A percentile compares a stretch with the other conserved stretches of the same genome.
Conservation (phyloP, 2,797 vertebrate species). For the Atherinosoma microstoma region DNA sequence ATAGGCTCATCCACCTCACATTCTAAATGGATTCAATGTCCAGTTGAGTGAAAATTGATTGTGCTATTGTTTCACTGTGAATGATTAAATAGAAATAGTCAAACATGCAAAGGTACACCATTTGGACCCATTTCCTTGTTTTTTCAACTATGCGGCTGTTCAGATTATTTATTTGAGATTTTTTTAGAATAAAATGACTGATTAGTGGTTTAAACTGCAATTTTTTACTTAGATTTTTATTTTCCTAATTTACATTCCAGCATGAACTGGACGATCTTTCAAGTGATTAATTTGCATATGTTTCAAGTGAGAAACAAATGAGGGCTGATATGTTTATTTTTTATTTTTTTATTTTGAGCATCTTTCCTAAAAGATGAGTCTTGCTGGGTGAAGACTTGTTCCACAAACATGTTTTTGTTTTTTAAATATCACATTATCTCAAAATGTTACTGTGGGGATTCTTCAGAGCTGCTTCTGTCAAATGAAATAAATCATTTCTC, state of each 20-base stretch:
- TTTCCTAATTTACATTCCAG: neutral
- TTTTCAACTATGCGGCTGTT: neutral
- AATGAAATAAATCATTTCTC: constrained; percentile 46
- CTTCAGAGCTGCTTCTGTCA: constrained; percentile 14
- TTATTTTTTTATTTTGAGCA: neutral
- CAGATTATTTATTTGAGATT: neutral
- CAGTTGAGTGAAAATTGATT: neutral
- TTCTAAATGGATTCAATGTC: neutral
- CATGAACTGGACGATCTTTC: neutral
- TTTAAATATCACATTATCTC: constrained; percentile 12
- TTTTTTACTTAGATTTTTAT: neutral
- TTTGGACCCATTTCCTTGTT: neutral
- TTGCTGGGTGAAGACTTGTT: neutral
- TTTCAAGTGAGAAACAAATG: neutral
- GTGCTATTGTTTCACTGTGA: neutral
- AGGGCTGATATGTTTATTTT: neutral
- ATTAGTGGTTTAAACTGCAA: neutral
- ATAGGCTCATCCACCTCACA: neutral
- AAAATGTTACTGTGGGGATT: constrained; percentile 12
- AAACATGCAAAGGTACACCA: neutral
- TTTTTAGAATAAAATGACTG: neutral
- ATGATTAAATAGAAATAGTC: neutral
- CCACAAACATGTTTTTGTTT: neutral
- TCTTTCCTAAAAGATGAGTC: neutral
- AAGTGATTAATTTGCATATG: neutral